Evolutionary conservation across 2,113 vertebrate genomes (phyloP), one percentile per base, ranked within the genome.

Genomic region (Pedionomus torquatus): DNA sequence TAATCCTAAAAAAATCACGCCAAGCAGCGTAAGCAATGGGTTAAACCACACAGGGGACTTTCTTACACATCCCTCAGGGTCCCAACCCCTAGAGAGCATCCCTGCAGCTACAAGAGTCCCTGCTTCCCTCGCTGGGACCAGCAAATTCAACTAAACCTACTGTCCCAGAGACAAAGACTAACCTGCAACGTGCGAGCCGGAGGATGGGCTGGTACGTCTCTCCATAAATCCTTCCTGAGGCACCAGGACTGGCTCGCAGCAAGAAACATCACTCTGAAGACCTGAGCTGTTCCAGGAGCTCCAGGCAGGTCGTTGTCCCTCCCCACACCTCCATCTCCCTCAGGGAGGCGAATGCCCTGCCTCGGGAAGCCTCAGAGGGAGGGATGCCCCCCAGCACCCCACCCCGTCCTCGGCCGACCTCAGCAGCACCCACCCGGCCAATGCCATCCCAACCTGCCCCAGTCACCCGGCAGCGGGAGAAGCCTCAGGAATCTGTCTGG

Each of bases 161-260:
- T n/a, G n/a, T n/a, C n/a, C n/a, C n/a, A n/a, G n/a, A n/a, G n/a
- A n/a, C n/a, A n/a, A n/a, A 63, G 35, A 93, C 93, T 13, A 35
- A 96, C 96, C 90, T 90, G 90, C 57, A 10, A 2, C 39, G 81
- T 0, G 1, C 18, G 78, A 68, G 35, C 65, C 9, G 68, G 55
- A 79, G 57, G 85, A 75, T 30, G 0, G 46, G 3, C 74, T 30
- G 74, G 8, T 3, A 5, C 2, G 8, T 15, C n/a, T 31, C 78
- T 72, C 95, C 96, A 91, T 93, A 41, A 94, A 72, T 82, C 64
- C 72, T 83, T 65, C 80, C 55, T 20, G 11, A 79, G 68, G 86
- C 87, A 2, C 39, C 2, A 3, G 28, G 28, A 2, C 10, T 1
- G 72, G 64, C 66, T 1, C 0, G 65, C 77, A 49, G 91, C 57